phyloP scores from a whole-genome alignment of 1,140 invertebrate genomes.

The Meloidogyne hapla region DNA sequence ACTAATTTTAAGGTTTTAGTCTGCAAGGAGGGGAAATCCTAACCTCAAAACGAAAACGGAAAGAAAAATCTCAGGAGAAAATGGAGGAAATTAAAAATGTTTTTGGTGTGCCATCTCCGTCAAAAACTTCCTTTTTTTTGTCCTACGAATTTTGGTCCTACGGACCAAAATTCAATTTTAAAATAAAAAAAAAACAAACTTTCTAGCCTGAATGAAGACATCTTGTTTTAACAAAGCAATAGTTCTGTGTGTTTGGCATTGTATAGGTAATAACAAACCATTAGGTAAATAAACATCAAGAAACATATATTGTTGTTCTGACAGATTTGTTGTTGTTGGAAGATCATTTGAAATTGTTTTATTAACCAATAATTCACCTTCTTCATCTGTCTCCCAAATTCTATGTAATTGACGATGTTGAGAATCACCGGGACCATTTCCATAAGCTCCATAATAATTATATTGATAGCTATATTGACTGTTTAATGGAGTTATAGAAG shows the following conservation, averaged over 20 bases:
- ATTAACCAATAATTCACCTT: conserved; percentile 28
- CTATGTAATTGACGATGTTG: conserved; percentile 23
- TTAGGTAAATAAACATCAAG: conserved; percentile 47
- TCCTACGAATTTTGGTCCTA: too few relatives aligned
- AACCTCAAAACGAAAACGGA: too few relatives aligned
- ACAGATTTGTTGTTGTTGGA: conserved; percentile 8
- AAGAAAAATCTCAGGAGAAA: too few relatives aligned
- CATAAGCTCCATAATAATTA: conserved; percentile 13
- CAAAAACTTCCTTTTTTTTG: too few relatives aligned
- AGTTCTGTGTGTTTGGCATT: conserved; percentile 38
- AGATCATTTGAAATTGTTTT: neutral
- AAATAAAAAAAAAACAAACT: conserved; percentile 33
- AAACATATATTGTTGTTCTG: conserved; percentile 27
- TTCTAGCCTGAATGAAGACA: conserved; percentile 48
- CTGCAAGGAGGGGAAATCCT: too few relatives aligned
- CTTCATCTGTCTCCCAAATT: conserved; percentile 33
- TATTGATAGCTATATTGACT: conserved; percentile 9
- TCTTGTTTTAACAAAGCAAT: conserved; percentile 44
- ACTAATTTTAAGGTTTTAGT: neutral
- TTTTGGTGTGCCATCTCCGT: too few relatives aligned
- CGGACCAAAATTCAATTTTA: too few relatives aligned
- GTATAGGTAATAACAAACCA: conserved; percentile 45
- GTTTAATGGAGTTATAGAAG: neutral
- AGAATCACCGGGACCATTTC: neutral
- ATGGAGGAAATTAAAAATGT: too few relatives aligned